Base-by-base conservation (phyloP, 64 coral and sea anemone genomes). In the Hydrozoanthus tunicans region DNA sequence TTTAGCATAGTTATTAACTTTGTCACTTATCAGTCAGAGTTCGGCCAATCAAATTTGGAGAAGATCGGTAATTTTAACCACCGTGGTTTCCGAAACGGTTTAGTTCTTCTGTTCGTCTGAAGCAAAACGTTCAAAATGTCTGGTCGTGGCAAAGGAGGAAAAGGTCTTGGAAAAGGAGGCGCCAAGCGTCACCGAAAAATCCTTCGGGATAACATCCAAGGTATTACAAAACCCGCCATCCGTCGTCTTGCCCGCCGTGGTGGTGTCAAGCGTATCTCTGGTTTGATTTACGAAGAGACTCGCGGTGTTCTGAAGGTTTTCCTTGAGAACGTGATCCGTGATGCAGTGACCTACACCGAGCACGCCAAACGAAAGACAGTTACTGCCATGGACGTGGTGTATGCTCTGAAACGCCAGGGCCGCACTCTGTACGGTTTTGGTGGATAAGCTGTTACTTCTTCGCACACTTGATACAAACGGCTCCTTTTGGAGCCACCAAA, bases 111-210 rank as follows among this genome's bases (percentile, higher is more conserved):
- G 32, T 43, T 43, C 32, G 32, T 43, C 32, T 43, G 32, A 43
- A 43, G 32, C 32, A 43, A 43, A 43, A 43, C 32, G 32, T 43
- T 2, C 32, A 43, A 43, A 43, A 74, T 59, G 73, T 59, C 80
- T 77, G 93, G 93, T 61, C 79, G 96, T 26, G 93, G 96, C 51
- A 98, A 98, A 91, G 96, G 96, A 93, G 96, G 96, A 70, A 98
- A 98, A 93, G 96, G 96, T 89, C 93, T 98, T 59, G 96, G 96
- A 66, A 98, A 98, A 92, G 96, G 93, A 93, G 96, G 96, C 83
- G 96, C 96, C 9, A 98, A 98, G 86, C 96, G 96, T 77, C 96
- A 98, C 43, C 86, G 93, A 53, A 98, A 98, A 86, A 98, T 94
- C 27, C 68, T 98, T 64, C 85, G 93, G 52, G 96, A 98, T 72